These are phyloP conservation scores for Eilema caniola DNA, from an alignment of 2,888 invertebrate species.

Conservation along the genomic window DNA sequence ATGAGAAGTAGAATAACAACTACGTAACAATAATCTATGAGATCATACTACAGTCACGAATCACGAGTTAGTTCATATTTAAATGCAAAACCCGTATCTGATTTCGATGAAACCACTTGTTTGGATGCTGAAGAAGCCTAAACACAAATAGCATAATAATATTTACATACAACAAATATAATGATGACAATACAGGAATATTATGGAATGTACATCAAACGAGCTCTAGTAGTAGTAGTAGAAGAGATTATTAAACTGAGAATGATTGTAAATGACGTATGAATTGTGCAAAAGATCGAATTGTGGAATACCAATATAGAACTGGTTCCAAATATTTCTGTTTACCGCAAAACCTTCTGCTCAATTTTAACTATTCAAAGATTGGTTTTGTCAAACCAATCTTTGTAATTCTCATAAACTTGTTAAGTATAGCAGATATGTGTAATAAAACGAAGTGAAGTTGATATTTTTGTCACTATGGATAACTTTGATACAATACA, in stretches of 20 bases:
- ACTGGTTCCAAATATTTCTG: constrained; percentile 11
- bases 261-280: neutral
- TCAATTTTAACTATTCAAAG: neutral
- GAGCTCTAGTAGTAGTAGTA: neutral
- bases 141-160: constrained; percentile 7
- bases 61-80: constrained; percentile 38
- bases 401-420: neutral
- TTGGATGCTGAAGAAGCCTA: constrained; percentile 38
- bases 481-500: neutral
- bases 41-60: constrained; percentile 45
- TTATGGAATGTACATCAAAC: neutral
- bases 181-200: neutral
- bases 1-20: constrained; percentile 31
- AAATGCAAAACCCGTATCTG: constrained; percentile 48
- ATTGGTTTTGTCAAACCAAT: neutral
- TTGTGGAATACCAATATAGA: neutral
- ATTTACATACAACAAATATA: neutral
- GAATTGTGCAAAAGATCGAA: neutral
- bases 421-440: no score
- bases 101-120: constrained; percentile 41
- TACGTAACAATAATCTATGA: constrained; percentile 43
- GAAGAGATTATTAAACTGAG: neutral
- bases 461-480: neutral
- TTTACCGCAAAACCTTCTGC: neutral
- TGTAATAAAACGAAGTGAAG: neutral